A percentile compares a stretch with the other conserved stretches of the same genome.
phyloP scores from a whole-genome alignment of 2,797 vertebrate species.

The Balearica regulorum region DNA sequence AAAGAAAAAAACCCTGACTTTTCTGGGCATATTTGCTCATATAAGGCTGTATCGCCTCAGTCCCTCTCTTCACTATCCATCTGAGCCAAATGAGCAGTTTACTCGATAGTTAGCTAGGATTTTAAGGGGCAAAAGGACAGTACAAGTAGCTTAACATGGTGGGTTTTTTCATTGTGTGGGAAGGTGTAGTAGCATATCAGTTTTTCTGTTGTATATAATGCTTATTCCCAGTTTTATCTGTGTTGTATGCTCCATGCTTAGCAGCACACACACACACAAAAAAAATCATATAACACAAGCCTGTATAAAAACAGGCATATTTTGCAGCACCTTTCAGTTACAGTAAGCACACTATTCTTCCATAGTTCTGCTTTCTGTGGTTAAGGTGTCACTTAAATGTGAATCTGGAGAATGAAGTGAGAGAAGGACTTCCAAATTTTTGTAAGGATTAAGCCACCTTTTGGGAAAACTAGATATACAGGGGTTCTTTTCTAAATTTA shows the following conservation, averaged over 20 bases:
- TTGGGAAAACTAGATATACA: background rate
- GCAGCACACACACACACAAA: background rate
- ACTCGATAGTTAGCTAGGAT: background rate
- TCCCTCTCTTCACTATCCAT: background rate
- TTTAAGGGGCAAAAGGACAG: background rate
- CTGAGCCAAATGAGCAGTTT: background rate
- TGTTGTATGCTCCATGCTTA: background rate
- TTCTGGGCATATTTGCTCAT: background rate
- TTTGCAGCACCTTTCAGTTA: background rate
- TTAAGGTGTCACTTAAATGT: background rate
- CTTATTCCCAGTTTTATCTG: background rate
- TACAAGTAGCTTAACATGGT: background rate
- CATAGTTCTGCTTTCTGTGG: background rate
- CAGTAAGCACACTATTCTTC: background rate
- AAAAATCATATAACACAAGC: background rate
- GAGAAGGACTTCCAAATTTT: background rate
- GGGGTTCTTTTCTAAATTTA: background rate
- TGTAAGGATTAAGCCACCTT: background rate
- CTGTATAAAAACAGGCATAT: background rate
- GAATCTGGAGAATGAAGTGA: background rate
- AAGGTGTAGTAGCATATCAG: background rate
- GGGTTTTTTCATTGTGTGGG: background rate
- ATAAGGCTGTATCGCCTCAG: background rate
- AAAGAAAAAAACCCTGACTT: background rate
- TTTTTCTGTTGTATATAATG: background rate